Evolutionary conservation across 2,113 vertebrate genomes (phyloP).

Genomic region (Tenrec ecaudatus): DNA sequence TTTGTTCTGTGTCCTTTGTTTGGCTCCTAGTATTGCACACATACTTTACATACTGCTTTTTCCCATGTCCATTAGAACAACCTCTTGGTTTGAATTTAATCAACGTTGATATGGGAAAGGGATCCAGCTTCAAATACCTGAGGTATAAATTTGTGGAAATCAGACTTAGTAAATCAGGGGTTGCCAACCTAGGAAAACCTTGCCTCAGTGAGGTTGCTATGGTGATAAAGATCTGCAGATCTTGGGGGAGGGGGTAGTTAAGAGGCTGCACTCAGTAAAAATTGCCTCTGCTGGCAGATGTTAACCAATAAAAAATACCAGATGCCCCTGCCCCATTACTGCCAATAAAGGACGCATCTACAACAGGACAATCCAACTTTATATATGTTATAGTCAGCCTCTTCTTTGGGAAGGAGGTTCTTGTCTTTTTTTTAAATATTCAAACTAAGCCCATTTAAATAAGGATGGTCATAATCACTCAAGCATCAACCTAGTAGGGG

Average conservation of each 20-base stretch:
- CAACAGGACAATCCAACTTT: not conserved
- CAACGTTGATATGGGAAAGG: not conserved
- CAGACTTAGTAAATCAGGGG: slow-evolving; percentile 2
- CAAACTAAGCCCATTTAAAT: not conserved
- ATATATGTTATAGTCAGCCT: not conserved
- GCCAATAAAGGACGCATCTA: slow-evolving; percentile 1
- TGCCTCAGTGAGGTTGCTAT: not conserved
- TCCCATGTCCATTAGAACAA: not conserved
- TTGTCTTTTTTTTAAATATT: not conserved
- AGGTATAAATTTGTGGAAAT: slow-evolving; percentile 35
- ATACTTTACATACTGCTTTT: slow-evolving; percentile 8
- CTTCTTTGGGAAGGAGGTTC: not conserved
- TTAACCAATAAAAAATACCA: slow-evolving; percentile 2
- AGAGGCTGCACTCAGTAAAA: not conserved
- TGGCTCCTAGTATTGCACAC: slow-evolving; percentile 42
- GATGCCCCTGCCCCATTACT: not conserved
- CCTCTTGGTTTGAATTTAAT: slow-evolving; percentile 38
- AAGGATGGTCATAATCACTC: not conserved
- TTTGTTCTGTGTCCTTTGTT: slow-evolving; percentile 75
- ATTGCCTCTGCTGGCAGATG: not conserved
- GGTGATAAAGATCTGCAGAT: slow-evolving; percentile 14
- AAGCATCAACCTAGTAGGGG: not conserved
- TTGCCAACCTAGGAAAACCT: slow-evolving; percentile 14
- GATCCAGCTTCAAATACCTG: not conserved
- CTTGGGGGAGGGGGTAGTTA: not conserved